A percentile compares a stretch with the other conserved stretches of the same genome.
phyloP scores from a whole-genome alignment of 2,113 vertebrate species.

The Otis tarda region DNA sequence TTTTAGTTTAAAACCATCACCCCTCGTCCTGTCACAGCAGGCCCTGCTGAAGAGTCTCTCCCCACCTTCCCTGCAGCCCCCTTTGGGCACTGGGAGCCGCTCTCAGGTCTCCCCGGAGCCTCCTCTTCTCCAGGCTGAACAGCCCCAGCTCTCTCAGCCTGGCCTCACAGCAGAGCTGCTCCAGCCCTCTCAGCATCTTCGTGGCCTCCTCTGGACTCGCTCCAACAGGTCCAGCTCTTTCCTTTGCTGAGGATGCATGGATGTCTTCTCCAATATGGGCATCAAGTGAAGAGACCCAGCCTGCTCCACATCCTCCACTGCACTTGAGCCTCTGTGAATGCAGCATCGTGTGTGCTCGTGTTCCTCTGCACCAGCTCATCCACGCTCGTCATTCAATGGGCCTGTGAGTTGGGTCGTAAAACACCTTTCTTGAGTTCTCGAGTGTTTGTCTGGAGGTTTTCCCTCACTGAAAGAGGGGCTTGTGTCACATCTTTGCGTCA shows the following conservation, averaged over 20 bases:
- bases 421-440: neutral
- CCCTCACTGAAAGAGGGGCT: too few relatives aligned
- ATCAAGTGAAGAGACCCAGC: accelerated
- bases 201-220: accelerated
- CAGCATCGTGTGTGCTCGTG: accelerated
- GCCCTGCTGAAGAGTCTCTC: too few relatives aligned
- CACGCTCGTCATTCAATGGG: accelerated
- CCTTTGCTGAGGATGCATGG: accelerated
- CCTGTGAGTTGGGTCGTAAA: neutral
- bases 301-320: accelerated
- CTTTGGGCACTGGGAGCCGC: too few relatives aligned
- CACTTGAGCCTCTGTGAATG: neutral
- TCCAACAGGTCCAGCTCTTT: accelerated
- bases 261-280: accelerated
- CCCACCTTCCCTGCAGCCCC: too few relatives aligned
- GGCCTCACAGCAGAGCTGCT: neutral
- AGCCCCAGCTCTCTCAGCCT: too few relatives aligned
- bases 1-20: too few relatives aligned
- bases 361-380: neutral
- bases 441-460: neutral
- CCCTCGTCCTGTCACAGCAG: too few relatives aligned
- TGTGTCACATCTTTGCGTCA: accelerated
- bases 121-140: too few relatives aligned
- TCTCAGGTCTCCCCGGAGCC: too few relatives aligned
- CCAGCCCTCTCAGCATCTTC: accelerated